phyloP scores from a whole-genome alignment of 2,888 invertebrate species.

The Balanococcus diminutus region DNA sequence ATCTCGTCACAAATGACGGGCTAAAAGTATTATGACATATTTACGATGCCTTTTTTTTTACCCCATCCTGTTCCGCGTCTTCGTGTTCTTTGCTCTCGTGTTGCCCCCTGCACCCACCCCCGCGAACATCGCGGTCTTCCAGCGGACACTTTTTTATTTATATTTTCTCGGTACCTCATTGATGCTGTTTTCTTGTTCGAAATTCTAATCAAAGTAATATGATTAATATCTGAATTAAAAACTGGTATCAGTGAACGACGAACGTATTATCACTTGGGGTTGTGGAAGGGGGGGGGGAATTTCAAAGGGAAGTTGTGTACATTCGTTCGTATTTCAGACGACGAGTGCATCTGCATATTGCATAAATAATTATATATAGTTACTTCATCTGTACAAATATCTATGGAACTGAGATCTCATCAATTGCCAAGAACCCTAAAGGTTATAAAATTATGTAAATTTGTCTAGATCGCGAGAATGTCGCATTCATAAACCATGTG shows the following conservation, averaged over 20 bases:
- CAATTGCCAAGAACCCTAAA: background rate
- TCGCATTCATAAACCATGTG: background rate
- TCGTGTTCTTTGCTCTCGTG: too few species aligned
- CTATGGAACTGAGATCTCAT: background rate
- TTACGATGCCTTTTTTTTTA: constrained; percentile 31
- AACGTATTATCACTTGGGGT: background rate
- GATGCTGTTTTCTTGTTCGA: background rate
- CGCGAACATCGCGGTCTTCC: background rate
- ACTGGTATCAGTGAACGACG: background rate
- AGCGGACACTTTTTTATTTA: background rate
- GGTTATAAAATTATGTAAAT: background rate
- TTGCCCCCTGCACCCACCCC: background rate
- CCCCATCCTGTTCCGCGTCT: too few species aligned
- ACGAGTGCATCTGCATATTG: background rate
- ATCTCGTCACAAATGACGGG: constrained; percentile 48
- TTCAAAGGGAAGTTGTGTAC: background rate
- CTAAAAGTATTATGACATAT: constrained; percentile 50
- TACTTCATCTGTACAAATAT: background rate
- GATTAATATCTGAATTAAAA: background rate
- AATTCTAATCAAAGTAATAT: background rate
- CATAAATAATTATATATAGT: background rate
- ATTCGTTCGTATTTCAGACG: background rate
- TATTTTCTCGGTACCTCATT: background rate
- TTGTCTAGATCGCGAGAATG: background rate
- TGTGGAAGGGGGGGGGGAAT: background rate